Evolutionary conservation across 2,888 invertebrate genomes (phyloP).

Genomic region (Cephus sareptanus): DNA sequence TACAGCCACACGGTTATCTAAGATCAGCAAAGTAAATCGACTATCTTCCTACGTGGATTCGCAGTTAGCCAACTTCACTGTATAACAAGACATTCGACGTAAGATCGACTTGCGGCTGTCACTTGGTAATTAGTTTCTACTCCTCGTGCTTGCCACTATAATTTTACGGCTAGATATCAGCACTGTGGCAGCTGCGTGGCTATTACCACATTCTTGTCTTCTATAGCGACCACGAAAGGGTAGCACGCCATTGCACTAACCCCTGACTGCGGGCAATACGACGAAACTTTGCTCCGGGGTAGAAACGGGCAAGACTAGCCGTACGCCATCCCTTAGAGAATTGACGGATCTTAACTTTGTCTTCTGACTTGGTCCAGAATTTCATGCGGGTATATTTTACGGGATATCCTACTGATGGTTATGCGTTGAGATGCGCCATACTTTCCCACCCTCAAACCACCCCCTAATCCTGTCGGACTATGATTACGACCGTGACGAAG

Average conservation of each 20-base stretch:
- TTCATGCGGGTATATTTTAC: not conserved
- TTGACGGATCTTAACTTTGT: not conserved
- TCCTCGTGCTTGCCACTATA: constrained; percentile 35
- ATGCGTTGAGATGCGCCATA: not conserved
- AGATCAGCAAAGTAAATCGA: not conserved
- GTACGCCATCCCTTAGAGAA: not conserved
- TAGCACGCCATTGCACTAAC: not conserved
- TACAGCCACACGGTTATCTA: not conserved
- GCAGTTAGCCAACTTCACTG: constrained; percentile 32
- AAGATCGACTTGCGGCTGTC: constrained; percentile 38
- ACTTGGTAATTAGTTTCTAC: constrained; percentile 46
- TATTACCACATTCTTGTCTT: not conserved
- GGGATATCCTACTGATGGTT: not conserved
- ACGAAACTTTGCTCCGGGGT: not conserved
- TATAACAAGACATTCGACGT: constrained; percentile 44
- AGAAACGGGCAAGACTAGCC: not conserved
- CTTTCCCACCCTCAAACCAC: not conserved
- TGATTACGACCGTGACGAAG: not conserved
- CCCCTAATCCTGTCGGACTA: not conserved
- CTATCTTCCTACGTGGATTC: not conserved
- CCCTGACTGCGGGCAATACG: not conserved
- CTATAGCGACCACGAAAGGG: not conserved
- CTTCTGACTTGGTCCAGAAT: not conserved
- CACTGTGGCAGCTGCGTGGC: not conserved
- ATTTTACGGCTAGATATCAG: constrained; percentile 13